Percentiles rank a stretch among this genome's conserved stretches.
These are phyloP conservation scores for Ophioninae sp. DNA, from an alignment of 2,888 invertebrate genomes.

Conservation along the genomic window DNA sequence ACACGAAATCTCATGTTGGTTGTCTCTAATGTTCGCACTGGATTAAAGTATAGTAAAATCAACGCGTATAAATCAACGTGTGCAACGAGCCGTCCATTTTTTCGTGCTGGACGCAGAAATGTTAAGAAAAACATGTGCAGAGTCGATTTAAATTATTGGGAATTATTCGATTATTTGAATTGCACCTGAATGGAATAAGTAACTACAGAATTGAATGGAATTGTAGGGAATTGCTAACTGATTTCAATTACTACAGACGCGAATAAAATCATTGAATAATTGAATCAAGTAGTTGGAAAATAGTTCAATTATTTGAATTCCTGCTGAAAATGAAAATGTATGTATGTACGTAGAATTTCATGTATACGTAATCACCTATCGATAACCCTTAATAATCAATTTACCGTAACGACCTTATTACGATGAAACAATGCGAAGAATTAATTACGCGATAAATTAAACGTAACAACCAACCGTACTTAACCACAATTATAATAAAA, in stretches of 20 bases:
- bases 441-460: neutral
- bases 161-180: neutral
- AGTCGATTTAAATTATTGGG: neutral
- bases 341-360: no score
- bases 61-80: constrained; percentile 38
- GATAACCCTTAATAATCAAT: neutral
- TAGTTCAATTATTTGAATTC: no score
- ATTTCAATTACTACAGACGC: no score
- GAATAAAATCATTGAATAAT: no score
- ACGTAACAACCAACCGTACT: neutral
- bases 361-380: no score
- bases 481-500: neutral
- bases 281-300: no score
- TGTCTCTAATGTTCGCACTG: constrained; percentile 28
- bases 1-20: constrained; percentile 5
- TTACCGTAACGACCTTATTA: neutral
- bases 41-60: constrained; percentile 50
- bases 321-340: no score
- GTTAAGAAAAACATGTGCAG: no score
- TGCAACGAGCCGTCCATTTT: constrained; percentile 42
- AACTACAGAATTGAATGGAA: no score
- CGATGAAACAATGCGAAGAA: constrained; percentile 12
- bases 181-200: no score
- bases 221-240: no score
- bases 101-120: constrained; percentile 9